A percentile compares a stretch with the other conserved stretches of the same genome.
Evolutionary conservation across 2,888 invertebrate genomes (phyloP).

Genomic region (Cenopis cana): DNA sequence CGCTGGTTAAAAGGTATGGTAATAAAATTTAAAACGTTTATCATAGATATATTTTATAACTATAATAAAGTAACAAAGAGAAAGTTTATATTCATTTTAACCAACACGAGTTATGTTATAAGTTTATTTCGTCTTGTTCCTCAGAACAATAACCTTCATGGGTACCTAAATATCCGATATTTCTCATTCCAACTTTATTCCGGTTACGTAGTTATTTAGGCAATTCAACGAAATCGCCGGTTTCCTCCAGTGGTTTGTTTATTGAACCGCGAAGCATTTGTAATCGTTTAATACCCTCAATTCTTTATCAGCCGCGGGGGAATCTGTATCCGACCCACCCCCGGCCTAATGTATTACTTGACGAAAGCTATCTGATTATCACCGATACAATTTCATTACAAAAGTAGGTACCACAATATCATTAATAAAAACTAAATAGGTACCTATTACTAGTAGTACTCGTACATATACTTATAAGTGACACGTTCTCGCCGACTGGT

Average conservation of each 20-base stretch:
- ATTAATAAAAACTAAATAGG: constrained; percentile 22
- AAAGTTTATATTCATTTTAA: no score
- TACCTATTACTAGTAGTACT: no score
- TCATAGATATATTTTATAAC: no score
- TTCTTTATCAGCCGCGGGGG: constrained; percentile 82
- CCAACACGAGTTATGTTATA: no score
- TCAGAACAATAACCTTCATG: background rate
- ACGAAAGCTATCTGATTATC: constrained; percentile 77
- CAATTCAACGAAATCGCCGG: constrained; percentile 76
- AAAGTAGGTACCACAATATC: constrained; percentile 27
- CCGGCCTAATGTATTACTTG: constrained; percentile 73
- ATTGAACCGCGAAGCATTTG: constrained; percentile 85
- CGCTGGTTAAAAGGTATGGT: no score
- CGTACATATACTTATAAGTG: no score
- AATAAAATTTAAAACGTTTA: no score
- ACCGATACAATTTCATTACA: constrained; percentile 49
- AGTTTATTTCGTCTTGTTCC: background rate
- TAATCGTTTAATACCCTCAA: constrained; percentile 86
- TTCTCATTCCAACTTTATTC: constrained; percentile 22
- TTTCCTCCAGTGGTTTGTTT: constrained; percentile 75
- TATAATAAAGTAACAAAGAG: no score
- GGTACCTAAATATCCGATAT: background rate
- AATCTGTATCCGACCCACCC: constrained; percentile 66
- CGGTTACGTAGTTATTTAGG: constrained; percentile 57
- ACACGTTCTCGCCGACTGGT: background rate